Base-by-base conservation (phyloP, 2,888 invertebrate genomes). In the Incurvaria masculella region DNA sequence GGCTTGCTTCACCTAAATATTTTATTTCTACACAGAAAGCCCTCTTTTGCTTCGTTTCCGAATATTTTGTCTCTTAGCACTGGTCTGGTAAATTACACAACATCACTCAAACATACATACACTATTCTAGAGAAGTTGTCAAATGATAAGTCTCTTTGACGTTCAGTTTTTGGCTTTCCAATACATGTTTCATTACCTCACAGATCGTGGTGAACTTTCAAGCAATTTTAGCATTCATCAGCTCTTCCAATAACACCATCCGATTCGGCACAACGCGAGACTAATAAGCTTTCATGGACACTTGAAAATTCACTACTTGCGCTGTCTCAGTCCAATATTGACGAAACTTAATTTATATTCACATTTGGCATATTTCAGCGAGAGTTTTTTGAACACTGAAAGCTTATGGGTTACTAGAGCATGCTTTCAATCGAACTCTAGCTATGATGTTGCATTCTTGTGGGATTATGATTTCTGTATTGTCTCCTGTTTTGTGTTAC, bases 331-430 rank as follows among this genome's bases (percentile, higher is more conserved):
- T 78, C 76, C 76, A 75, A 75, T 76, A 75, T 75, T 76, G 76
- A 73, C 67, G 57, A 45, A 59, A 59, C 54, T 21, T 51, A 52
- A 54, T 19, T 39, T 46, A 40, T 47, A 4, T 26, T 59, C 56
- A 33, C 3, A 11, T 58, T 59, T 49, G 26, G 39, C n/a, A n/a
- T 43, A 50, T 49, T 55, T 47, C 51, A 53, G 56, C 54, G 58
- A 55, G 55, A 46, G 59, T 49, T 54, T 39, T 53, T 46, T 52
- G 51, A 51, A 55, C 44, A 52, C 51, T 70, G 73, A 72, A 72
- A 74, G 75, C 75, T 74, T 75, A 59, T 72, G 75, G 73, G 73
- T 73, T 69, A 66, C 66, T n/a, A n/a, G 4, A 33, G 33, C 33
- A 33, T 33, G 33, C 33, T 33, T 33, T 33, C 33, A n/a, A 33